Conservation (phyloP, 2,113 vertebrate species). For the Porphyrio hochstetteri region DNA sequence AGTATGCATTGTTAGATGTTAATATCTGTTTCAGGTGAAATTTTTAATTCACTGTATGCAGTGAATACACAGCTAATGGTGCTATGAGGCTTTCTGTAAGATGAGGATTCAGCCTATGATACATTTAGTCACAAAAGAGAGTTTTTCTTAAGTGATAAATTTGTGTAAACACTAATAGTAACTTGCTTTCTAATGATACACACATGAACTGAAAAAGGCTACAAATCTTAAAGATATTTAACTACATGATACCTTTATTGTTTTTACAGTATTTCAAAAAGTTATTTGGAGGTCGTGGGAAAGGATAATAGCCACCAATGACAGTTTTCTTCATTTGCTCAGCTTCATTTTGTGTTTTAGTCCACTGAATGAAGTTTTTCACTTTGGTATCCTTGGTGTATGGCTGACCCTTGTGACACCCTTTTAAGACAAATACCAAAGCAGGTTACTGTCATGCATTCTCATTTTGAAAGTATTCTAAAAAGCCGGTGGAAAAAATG, state of each 20-base stretch:
- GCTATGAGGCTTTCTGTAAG: background rate
- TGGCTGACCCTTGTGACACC: slow-evolving; percentile 84
- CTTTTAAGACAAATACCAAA: slow-evolving; percentile 63
- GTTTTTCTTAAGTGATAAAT: background rate
- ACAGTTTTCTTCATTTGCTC: slow-evolving; percentile 76
- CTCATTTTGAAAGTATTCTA: background rate
- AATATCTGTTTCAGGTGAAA: background rate
- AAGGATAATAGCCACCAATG: slow-evolving; percentile 87
- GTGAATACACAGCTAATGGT: background rate
- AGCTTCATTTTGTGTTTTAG: slow-evolving; percentile 79
- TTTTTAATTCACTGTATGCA: background rate
- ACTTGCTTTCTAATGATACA: background rate
- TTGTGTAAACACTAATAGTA: background rate
- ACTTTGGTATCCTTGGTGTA: slow-evolving; percentile 83
- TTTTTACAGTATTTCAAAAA: slow-evolving; percentile 77
- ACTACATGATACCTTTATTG: slow-evolving; percentile 67
- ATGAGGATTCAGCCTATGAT: background rate
- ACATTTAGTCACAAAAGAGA: background rate
- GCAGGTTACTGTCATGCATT: background rate
- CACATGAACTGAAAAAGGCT: background rate
- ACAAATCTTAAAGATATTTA: background rate
- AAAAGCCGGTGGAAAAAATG: background rate
- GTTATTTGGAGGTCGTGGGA: slow-evolving; percentile 78
- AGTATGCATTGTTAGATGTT: background rate
- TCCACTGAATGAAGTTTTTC: slow-evolving; percentile 87